Evolutionary conservation across 2,797 vertebrate genomes (phyloP).

Genomic region (Kryptopterus vitreolus): DNA sequence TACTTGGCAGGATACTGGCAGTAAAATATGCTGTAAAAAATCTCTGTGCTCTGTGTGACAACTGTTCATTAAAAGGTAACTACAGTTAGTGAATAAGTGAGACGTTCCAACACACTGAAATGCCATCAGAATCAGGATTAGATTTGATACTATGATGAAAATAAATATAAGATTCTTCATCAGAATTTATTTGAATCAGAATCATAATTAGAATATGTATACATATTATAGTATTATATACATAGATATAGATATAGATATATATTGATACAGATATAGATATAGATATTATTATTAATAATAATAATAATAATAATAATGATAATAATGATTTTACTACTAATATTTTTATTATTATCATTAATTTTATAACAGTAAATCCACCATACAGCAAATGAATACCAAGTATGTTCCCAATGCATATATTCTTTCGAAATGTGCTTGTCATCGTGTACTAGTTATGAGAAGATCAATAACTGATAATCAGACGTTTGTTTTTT

Average conservation of each 20-base stretch:
- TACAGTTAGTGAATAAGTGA: conserved; percentile 14
- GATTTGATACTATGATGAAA: neutral
- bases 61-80: conserved; percentile 13
- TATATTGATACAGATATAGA: too few species aligned
- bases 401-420: neutral
- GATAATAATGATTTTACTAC: too few species aligned
- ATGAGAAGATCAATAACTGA: neutral
- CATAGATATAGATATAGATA: too few species aligned
- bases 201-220: too few species aligned
- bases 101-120: neutral
- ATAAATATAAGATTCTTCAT: neutral
- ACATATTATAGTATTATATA: too few species aligned
- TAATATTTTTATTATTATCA: neutral
- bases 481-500: neutral
- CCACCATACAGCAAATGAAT: neutral
- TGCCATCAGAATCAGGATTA: neutral
- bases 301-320: too few species aligned
- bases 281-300: too few species aligned
- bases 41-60: conserved; percentile 10
- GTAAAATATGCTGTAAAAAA: conserved; percentile 31
- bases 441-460: too few species aligned
- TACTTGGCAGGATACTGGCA: conserved; percentile 29
- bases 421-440: neutral
- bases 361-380: neutral
- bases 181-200: neutral